Base-by-base conservation (phyloP, 1,140 invertebrate species). In the Thaumatotibia leucotreta region DNA sequence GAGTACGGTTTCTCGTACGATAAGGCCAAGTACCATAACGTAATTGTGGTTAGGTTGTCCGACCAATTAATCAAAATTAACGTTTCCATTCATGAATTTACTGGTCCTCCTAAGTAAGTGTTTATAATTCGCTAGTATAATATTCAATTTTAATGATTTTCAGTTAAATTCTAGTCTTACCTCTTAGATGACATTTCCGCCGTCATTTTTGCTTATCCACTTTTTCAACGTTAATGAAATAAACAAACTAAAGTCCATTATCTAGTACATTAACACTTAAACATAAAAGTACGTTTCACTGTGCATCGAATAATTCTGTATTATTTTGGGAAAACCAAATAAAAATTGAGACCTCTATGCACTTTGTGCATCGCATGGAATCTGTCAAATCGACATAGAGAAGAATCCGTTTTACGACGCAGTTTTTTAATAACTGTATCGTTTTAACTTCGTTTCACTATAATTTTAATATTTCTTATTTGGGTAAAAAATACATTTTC, bases 101-200 rank as follows among this genome's bases (percentile, higher is more conserved):
- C 52, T 14, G 23, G 52, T 27, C 52, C 52, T 58, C 10, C 52
- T 27, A 58, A 29, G 52, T 58, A 24, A 58, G 52, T 27, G 24
- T 27, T 14, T 58, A 20, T 27, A 8, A 8, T 58, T 27, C 10
- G 24, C 29, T 27, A 27, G 11, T 24, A 14, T 27, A 61, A 65
- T 29, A 65, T 32, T 63, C 67, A 66, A 20, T n/a, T n/a, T n/a
- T 61, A 45, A 22, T 27, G 58, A 66, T 45, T 49, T 4, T 61
- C n/a, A 35, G 22, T 63, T 58, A 35, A 24, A 35, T 52, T 58
- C 54, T 33, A 33, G 68, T 75, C 77, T 84, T 86, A 88, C 87
- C 85, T 89, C 76, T 88, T 89, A 45, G 86, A 89, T 75, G 86
- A 84, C 73, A 82, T 89, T 80, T 89, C 86, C 74, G 80, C 86